Base-by-base conservation (phyloP, 2,797 vertebrate genomes). In the Argyrosomus regius region DNA sequence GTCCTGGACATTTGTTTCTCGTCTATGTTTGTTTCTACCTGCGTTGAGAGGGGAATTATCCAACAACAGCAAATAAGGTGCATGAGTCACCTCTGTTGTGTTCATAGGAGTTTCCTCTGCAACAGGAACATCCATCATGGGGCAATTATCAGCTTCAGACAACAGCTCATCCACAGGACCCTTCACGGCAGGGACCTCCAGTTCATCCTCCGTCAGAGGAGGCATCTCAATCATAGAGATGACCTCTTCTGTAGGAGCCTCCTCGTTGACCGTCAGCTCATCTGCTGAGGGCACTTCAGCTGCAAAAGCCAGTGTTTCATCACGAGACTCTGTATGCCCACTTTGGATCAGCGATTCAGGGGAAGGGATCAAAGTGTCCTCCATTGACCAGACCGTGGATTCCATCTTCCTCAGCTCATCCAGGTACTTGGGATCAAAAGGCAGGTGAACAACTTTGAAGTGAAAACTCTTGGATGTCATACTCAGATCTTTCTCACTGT, bases 351-450 rank as follows among this genome's bases (percentile, higher is more conserved):
- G 43, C 1, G 77, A 88, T 4, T 93, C 92, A 1, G 84, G 48
- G 3, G 93, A 90, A 1, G 92, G 85, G 14, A 91, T 64, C 46
- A 92, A 77, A 6, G 93, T 92, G 13, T 95, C 88, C 5, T 91
- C 93, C 18, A 86, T 39, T 0, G 95, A 95, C 95, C 95, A 96
- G 60, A 95, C 88, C 0, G 89, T 88, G 7, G 93, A 90, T 48
- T 95, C 95, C 71, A 93, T 90, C 82, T 88, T 92, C 59, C 80
- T 87, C 49, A 94, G 80, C 56, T 95, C 89, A 28, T 94, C 90
- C 74, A 93, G 78, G 68, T 91, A 91, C 46, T 87, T 87, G 0
- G 89, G 24, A 39, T 95, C 89, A n/a, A 95, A 94, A 0, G 94
- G 93, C 59, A 95, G 57, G n/a, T 87, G 87, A 10, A 93, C 72